Evolutionary conservation across 2,888 invertebrate genomes (phyloP).

Genomic region (Dynastes grantii): DNA sequence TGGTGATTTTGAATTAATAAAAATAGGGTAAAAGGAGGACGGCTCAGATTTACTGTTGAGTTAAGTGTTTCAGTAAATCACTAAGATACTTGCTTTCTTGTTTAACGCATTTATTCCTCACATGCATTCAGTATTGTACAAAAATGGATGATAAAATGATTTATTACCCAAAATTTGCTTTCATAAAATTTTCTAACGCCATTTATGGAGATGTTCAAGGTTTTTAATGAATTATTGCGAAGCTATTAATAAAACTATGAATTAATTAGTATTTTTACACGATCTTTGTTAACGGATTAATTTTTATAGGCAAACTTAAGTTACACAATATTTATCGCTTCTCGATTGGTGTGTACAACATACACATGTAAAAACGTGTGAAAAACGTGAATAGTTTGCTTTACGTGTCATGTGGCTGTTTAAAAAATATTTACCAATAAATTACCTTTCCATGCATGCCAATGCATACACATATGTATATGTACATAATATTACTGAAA

Average conservation of each 20-base stretch:
- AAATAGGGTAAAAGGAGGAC: too few relatives aligned
- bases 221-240: neutral
- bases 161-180: neutral
- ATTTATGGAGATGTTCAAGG: neutral
- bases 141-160: neutral
- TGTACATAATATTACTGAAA: neutral
- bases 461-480: neutral
- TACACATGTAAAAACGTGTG: neutral
- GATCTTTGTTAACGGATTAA: neutral
- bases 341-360: neutral
- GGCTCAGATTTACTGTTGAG: too few relatives aligned
- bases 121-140: too few relatives aligned
- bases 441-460: neutral
- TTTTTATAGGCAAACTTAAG: neutral
- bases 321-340: neutral
- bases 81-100: too few relatives aligned
- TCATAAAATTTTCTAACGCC: neutral
- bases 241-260: neutral
- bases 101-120: too few relatives aligned
- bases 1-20: too few relatives aligned
- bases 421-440: neutral
- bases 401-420: neutral
- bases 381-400: neutral
- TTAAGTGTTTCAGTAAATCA: too few relatives aligned
- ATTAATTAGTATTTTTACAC: neutral